Base-by-base conservation (phyloP, 1,140 invertebrate genomes). In the Drosophila pseudoobscura region DNA sequence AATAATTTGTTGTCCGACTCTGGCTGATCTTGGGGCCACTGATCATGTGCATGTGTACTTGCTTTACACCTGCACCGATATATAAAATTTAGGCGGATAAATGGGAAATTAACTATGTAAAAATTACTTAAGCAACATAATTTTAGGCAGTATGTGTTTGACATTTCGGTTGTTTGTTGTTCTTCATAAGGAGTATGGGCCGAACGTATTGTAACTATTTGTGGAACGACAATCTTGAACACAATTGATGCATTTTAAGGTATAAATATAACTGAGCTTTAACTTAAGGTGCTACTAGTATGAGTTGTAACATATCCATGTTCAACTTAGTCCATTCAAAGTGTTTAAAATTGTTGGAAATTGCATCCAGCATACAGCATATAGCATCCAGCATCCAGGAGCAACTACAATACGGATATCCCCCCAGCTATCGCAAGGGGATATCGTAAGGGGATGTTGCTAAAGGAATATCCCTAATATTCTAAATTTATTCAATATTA, bases 271-370 rank as follows among this genome's bases (percentile, higher is more conserved):
- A 63, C 59, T 55, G 29, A 72, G 35, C 49, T 49, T 24, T 20
- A 73, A 73, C 55, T 26, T 54, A 73, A 57, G 35, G 35, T 39
- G 35, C 39, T 44, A 35, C 20, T 29, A 31, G 31, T 53, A 29
- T 60, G 61, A 57, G 66, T 62, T 76, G 52, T 39, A 75, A 75
- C 71, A 79, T 71, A 83, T 29, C 45, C 60, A 58, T 82, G 82
- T 82, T 88, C 82, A 88, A 85, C 82, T 78, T 88, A 88, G 83
- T 85, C 82, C 82, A 85, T 78, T 78, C 72, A 78, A 87, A 85
- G 58, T 29, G 69, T 70, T 80, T 60, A 56, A 87, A 85, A 60
- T 56, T 66, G 56, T 52, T 68, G 54, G 63, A 70, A 75, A 75
- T 55, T 71, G 55, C 70, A 62, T 45, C 56, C 35, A 26, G 50